Evolutionary conservation across 2,113 vertebrate species (phyloP).

Genomic region (Orycteropus afer): DNA sequence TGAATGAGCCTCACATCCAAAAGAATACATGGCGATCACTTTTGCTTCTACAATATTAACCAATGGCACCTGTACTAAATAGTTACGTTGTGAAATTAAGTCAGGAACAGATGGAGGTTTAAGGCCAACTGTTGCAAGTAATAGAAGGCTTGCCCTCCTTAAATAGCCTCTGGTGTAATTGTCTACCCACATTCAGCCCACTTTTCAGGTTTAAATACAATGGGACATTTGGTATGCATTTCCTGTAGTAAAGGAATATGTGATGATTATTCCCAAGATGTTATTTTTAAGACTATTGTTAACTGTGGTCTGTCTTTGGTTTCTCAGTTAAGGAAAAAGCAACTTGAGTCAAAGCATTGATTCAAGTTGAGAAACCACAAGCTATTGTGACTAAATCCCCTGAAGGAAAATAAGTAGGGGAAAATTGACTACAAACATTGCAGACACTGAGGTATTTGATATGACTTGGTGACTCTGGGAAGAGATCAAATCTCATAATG

Average conservation of each 20-base stretch:
- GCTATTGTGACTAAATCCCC: constrained; percentile 50
- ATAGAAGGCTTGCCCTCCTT: constrained; percentile 63
- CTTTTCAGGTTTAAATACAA: constrained; percentile 80
- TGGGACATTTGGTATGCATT: constrained; percentile 78
- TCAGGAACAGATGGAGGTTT: constrained; percentile 60
- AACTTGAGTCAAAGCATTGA: constrained; percentile 69
- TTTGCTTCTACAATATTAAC: constrained; percentile 55
- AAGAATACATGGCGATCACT: background rate
- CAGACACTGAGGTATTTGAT: constrained; percentile 37
- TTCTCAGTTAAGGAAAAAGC: constrained; percentile 74
- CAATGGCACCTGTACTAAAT: constrained; percentile 52
- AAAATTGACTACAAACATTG: constrained; percentile 20
- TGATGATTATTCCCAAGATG: constrained; percentile 75
- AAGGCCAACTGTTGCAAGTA: constrained; percentile 39
- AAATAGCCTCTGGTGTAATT: constrained; percentile 67
- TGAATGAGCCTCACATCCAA: constrained; percentile 45
- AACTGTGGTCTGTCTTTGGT: constrained; percentile 74
- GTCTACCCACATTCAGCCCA: constrained; percentile 69
- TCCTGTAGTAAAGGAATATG: constrained; percentile 76
- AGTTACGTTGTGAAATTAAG: constrained; percentile 60
- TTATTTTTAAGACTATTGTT: constrained; percentile 80
- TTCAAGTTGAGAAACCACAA: constrained; percentile 59
- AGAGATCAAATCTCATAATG: constrained; percentile 20
- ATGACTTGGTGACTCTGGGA: background rate
- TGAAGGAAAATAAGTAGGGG: constrained; percentile 31